Conservation (phyloP, 1,140 invertebrate species). For the Rhyacophila brunnea region DNA sequence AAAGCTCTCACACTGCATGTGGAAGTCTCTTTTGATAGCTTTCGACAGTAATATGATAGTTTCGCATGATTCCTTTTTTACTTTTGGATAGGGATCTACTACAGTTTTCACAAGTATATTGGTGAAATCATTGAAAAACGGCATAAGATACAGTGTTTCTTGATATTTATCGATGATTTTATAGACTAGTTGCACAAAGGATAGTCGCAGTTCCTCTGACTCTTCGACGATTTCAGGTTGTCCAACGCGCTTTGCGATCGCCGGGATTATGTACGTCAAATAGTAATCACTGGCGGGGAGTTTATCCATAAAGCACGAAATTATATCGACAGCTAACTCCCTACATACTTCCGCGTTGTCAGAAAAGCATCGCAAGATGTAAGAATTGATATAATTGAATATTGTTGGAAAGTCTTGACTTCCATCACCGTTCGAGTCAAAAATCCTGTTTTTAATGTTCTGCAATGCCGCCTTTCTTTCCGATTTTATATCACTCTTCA, state of each 20-base stretch:
- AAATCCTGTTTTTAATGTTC: constrained; percentile 47
- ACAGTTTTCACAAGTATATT: constrained; percentile 70
- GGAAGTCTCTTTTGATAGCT: constrained; percentile 67
- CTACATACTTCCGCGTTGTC: constrained; percentile 48
- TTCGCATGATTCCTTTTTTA: constrained; percentile 74
- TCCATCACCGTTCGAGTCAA: constrained; percentile 40
- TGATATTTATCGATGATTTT: constrained; percentile 66
- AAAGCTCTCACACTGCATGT: constrained; percentile 68
- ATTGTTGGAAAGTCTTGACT: constrained; percentile 44
- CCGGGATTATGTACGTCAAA: constrained; percentile 73
- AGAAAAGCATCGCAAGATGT: constrained; percentile 48
- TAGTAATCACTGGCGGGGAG: constrained; percentile 64
- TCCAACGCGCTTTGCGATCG: constrained; percentile 73
- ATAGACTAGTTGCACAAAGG: constrained; percentile 64
- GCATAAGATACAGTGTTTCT: constrained; percentile 53
- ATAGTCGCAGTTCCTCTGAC: constrained; percentile 82
- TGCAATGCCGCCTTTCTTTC: constrained; percentile 37
- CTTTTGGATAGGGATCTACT: constrained; percentile 73
- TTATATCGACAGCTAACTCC: constrained; percentile 42
- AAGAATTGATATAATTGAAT: constrained; percentile 48
- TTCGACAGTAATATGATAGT: constrained; percentile 66
- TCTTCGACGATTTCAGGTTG: constrained; percentile 74
- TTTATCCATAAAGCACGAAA: constrained; percentile 45
- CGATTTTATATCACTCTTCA: constrained; percentile 15
- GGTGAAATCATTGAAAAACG: constrained; percentile 74